These are phyloP conservation scores for Sinotaia quadrata DNA, from an alignment of 2,888 invertebrate species.

Conservation along the genomic window DNA sequence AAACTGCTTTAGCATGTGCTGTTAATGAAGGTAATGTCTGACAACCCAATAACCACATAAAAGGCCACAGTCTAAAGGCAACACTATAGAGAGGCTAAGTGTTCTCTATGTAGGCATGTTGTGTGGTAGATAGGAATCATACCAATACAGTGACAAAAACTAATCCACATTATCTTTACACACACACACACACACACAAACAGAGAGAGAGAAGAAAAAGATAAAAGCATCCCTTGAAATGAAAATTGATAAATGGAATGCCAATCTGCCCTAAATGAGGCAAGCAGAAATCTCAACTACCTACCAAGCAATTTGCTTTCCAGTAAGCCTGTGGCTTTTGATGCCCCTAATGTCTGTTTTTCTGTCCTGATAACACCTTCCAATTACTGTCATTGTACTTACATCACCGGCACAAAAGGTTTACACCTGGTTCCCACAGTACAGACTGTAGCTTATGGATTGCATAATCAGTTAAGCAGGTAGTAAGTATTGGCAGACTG, in stretches of 20 bases:
- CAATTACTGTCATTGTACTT: neutral
- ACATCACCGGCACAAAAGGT: slow-evolving; percentile 6
- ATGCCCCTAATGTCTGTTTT: slow-evolving; percentile 1
- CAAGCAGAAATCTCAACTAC: neutral
- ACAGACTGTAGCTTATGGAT: neutral
- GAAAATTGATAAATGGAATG: neutral
- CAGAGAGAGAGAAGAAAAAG: neutral
- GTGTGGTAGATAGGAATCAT: neutral
- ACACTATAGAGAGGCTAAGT: no score
- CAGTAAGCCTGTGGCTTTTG: neutral
- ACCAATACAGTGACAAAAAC: neutral
- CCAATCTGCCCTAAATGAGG: slow-evolving; percentile 2
- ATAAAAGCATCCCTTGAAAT: neutral
- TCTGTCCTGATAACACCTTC: neutral
- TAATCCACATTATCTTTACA: neutral
- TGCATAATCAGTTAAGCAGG: no score
- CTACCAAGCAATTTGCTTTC: neutral
- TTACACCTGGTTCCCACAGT: neutral
- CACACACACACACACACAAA: neutral
- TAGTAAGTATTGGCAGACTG: no score
- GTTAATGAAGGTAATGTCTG: no score
- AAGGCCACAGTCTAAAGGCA: no score
- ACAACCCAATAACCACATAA: no score
- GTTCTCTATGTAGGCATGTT: no score
- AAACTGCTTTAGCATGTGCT: no score